A percentile compares a stretch with the other conserved stretches of the same genome.
Evolutionary conservation across 92 coral and sea anemone species (phyloP).

Genomic region (Siderastrea radians): DNA sequence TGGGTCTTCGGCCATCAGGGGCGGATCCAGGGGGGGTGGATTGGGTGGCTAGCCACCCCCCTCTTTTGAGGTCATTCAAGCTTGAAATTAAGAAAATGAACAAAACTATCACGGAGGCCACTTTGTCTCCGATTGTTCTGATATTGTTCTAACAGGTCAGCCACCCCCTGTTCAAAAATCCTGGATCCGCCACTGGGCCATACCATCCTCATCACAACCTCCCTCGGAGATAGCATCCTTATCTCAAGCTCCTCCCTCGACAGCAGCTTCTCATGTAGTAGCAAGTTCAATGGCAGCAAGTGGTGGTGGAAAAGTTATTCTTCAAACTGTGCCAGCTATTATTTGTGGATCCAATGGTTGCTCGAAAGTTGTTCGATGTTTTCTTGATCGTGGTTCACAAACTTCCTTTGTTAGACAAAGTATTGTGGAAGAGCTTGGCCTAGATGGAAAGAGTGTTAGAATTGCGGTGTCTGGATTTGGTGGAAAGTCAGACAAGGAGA

Average conservation of each 20-base stretch:
- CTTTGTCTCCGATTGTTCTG: too few relatives aligned
- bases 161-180: too few relatives aligned
- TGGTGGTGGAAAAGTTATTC: slow-evolving; percentile 6
- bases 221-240: not conserved
- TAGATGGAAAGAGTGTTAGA: slow-evolving; percentile 10
- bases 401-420: not conserved
- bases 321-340: slow-evolving; percentile 48
- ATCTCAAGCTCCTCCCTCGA: not conserved
- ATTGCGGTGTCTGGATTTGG: slow-evolving; percentile 22
- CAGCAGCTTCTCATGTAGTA: not conserved
- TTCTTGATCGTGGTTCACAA: slow-evolving; percentile 36
- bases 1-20: too few relatives aligned
- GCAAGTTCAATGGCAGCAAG: not conserved
- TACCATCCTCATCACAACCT: too few relatives aligned
- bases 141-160: too few relatives aligned
- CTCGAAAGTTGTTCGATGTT: slow-evolving; percentile 39
- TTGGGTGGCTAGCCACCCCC: too few relatives aligned
- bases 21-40: too few relatives aligned
- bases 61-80: too few relatives aligned
- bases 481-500: not conserved
- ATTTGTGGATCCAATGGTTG: slow-evolving; percentile 31
- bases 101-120: too few relatives aligned
- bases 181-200: too few relatives aligned
- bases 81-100: too few relatives aligned
- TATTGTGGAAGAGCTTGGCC: not conserved